Evolutionary conservation across 2,888 invertebrate genomes (phyloP), one percentile per base, ranked within the genome.

Genomic region (Carcina quercana): DNA sequence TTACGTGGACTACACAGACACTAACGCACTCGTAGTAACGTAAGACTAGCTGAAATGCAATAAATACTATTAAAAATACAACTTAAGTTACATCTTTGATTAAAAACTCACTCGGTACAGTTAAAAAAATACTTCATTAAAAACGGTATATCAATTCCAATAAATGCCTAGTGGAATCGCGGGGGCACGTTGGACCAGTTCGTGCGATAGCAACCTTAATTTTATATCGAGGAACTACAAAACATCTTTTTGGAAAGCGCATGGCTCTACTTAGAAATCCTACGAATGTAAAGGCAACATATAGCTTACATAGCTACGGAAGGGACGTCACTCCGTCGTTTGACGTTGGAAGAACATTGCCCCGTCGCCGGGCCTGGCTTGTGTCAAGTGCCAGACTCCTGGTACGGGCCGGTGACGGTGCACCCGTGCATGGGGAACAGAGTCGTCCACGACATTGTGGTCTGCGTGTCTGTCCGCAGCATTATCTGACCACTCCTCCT

Each of bases 341-440:
- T 43, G 40, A 15, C 36, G 33, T 47, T 45, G 56, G 50, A 51
- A 42, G 56, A 38, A 47, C 42, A 30, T 31, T 42, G 54, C 40
- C 35, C 40, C 34, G 54, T 42, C 44, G 47, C 42, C 32, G 51
- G 52, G 53, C 48, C 42, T 11, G 65, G 62, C 61, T 63, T 59
- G 55, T 67, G 85, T 85, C 85, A 85, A 65, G 85, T 78, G 66
- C 62, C 73, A 37, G 85, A 78, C 59, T 92, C 91, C 70, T 92
- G 92, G 78, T 93, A 94, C 38, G 93, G 92, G 45, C 94, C 94
- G 42, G 94, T 93, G 55, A 93, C 92, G 71, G 92, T 91, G 82
- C 94, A 94, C 26, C 92, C 91, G 68, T 92, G 92, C 92, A 92
- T 93, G 38, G 94, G 94, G 74, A 93, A 93, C 61, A 93, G 85